Conservation (phyloP, 2,797 vertebrate species). For the Myotis daubentonii region DNA sequence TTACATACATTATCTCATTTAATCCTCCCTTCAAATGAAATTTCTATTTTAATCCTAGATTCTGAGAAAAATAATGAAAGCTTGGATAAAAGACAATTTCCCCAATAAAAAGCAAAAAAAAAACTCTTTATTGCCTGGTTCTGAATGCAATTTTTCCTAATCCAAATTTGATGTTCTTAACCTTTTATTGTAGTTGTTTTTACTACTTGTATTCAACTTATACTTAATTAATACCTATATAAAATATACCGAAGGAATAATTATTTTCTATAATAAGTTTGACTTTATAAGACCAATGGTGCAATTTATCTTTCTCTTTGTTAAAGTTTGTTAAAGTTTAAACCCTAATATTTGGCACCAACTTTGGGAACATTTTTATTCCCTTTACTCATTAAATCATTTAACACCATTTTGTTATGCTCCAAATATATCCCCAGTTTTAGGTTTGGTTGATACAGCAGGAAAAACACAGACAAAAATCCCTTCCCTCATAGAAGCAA, state of each 20-base stretch:
- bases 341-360: background rate
- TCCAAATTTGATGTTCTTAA: background rate
- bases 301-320: background rate
- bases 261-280: background rate
- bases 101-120: background rate
- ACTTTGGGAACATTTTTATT: background rate
- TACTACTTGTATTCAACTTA: background rate
- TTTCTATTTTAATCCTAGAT: slow-evolving; percentile 37
- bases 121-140: background rate
- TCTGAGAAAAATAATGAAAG: background rate
- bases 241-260: background rate
- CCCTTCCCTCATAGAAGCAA: background rate
- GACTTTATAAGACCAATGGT: background rate
- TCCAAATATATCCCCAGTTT: background rate
- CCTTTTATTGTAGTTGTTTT: background rate
- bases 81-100: background rate
- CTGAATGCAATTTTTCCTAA: background rate
- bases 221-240: background rate
- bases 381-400: background rate
- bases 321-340: background rate
- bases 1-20: background rate
- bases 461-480: background rate
- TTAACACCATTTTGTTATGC: background rate
- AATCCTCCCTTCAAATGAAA: background rate
- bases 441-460: background rate